Evolutionary conservation across 2,113 vertebrate genomes (phyloP).

Genomic region (Panurus biarmicus): DNA sequence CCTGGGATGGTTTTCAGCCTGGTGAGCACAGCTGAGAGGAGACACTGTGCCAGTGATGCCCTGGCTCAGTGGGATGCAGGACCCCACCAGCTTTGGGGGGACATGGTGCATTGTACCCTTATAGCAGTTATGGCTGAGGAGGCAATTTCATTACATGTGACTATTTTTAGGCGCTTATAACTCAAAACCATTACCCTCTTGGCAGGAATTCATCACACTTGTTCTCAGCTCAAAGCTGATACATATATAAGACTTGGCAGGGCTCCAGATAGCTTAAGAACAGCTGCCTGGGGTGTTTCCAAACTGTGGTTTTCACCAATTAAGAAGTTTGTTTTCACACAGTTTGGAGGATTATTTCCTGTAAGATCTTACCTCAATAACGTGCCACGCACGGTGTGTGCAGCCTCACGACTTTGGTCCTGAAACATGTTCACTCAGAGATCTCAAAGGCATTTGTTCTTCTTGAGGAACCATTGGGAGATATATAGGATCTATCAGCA

Average conservation of each 20-base stretch:
- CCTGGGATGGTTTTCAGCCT: not conserved
- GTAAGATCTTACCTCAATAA: not conserved
- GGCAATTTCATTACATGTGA: not conserved
- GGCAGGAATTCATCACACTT: conserved; percentile 25
- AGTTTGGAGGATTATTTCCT: not conserved
- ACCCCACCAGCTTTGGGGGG: not conserved
- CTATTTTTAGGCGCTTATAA: conserved; percentile 32
- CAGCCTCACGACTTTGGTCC: not conserved
- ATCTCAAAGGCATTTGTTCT: not conserved
- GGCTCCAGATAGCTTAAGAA: not conserved
- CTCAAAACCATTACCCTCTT: conserved; percentile 12
- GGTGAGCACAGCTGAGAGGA: not conserved
- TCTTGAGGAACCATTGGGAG: not conserved
- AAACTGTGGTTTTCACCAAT: not conserved
- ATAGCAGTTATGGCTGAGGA: not conserved
- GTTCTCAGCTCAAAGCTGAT: conserved; percentile 21
- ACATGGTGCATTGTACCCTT: accelerated
- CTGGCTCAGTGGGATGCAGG: not conserved
- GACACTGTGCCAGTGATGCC: not conserved
- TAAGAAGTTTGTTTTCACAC: conserved; percentile 35
- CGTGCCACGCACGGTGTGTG: accelerated
- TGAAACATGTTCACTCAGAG: not conserved
- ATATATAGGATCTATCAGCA: not conserved
- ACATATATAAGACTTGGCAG: not conserved
- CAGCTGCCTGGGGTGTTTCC: conserved; percentile 47